Percentiles rank a stretch among this genome's conserved stretches.
phyloP scores from a whole-genome alignment of 2,797 vertebrate species.

The Artibeus lituratus region DNA sequence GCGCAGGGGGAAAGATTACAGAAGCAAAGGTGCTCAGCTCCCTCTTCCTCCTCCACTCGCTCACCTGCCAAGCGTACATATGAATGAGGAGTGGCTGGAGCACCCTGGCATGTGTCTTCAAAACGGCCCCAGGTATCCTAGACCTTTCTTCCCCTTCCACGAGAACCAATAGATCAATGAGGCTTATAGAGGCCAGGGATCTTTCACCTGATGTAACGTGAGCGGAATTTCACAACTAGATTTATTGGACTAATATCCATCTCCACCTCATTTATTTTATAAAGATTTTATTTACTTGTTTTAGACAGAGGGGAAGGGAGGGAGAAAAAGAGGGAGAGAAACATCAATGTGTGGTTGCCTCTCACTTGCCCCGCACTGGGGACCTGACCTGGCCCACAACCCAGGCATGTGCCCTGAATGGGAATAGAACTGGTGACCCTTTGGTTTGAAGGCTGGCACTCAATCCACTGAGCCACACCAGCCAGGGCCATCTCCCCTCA shows the following conservation, averaged over 20 bases:
- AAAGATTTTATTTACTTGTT: too few relatives aligned
- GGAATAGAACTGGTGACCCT: too few relatives aligned
- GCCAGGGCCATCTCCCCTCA: background rate
- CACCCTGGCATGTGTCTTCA: background rate
- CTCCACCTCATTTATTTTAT: background rate
- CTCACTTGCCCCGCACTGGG: too few relatives aligned
- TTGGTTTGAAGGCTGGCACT: too few relatives aligned
- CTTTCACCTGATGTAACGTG: background rate
- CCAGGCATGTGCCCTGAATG: too few relatives aligned
- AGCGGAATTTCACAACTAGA: background rate
- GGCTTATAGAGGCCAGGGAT: background rate
- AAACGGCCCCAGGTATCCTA: background rate
- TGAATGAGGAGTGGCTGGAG: background rate
- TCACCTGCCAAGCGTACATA: fast-evolving
- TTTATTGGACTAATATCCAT: background rate
- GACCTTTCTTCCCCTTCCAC: background rate
- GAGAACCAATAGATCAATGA: background rate
- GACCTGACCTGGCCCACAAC: too few relatives aligned
- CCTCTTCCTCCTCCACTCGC: background rate
- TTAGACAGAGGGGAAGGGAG: too few relatives aligned
- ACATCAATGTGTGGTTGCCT: too few relatives aligned
- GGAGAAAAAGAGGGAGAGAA: too few relatives aligned
- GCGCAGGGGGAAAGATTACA: fast-evolving
- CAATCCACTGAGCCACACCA: too few relatives aligned
- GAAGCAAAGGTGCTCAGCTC: background rate